These are phyloP conservation scores for Mythimna pallens DNA, from an alignment of 2,888 invertebrate species.

Conservation along the genomic window DNA sequence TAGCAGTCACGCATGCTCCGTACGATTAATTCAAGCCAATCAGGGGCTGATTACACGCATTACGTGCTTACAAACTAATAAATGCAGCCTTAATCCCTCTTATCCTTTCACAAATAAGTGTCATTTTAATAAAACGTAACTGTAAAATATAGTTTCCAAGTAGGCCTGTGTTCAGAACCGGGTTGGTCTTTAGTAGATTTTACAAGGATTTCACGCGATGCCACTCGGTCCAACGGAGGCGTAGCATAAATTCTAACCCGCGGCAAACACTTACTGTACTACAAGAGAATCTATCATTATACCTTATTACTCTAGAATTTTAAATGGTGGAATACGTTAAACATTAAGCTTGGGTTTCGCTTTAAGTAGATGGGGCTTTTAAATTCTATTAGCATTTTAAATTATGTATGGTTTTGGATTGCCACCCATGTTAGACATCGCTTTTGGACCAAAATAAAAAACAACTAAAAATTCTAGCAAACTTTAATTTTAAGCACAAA, in stretches of 20 bases:
- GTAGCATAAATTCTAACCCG: conserved; percentile 71
- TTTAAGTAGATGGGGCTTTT: conserved; percentile 32
- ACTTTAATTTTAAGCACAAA: not conserved
- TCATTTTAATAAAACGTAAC: conserved; percentile 56
- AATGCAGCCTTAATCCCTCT: conserved; percentile 63
- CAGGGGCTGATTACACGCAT: conserved; percentile 89
- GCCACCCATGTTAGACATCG: not conserved
- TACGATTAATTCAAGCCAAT: conserved; percentile 90
- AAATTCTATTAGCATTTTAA: conserved; percentile 44
- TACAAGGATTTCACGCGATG: conserved; percentile 84
- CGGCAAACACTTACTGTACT: conserved; percentile 65
- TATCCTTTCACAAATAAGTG: conserved; percentile 67
- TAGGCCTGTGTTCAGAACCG: conserved; percentile 69
- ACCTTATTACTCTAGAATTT: conserved; percentile 60
- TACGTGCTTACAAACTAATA: conserved; percentile 80
- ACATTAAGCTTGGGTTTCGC: conserved; percentile 19
- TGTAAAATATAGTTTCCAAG: conserved; percentile 32
- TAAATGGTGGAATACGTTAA: conserved; percentile 42
- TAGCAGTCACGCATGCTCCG: conserved; percentile 88
- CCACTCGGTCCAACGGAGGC: conserved; percentile 70
- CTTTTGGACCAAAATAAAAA: not conserved
- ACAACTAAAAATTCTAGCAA: no score
- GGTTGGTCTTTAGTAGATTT: conserved; percentile 80
- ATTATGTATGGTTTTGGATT: conserved; percentile 16
- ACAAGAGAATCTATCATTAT: conserved; percentile 72